Conservation (phyloP, 2,888 invertebrate species). For the Nasonia oneida region DNA sequence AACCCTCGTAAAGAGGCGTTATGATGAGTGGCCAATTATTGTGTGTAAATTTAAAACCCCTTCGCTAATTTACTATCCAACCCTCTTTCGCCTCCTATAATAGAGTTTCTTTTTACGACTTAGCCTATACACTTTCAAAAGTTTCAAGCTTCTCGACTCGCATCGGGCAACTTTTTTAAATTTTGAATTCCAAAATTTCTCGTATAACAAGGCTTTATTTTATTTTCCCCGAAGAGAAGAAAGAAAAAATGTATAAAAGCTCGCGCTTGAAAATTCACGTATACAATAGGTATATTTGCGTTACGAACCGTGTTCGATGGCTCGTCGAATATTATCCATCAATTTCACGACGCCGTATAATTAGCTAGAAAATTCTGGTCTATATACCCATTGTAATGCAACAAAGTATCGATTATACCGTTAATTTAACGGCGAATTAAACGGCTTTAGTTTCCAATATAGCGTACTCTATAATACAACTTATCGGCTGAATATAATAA, state of each 20-base stretch:
- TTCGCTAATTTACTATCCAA: slow-evolving; percentile 28
- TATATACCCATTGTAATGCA: too few relatives aligned
- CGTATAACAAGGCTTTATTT: not conserved
- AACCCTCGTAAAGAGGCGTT: not conserved
- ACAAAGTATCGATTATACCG: too few relatives aligned
- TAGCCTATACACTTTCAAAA: slow-evolving; percentile 34
- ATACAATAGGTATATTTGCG: too few relatives aligned
- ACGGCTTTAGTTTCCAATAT: too few relatives aligned
- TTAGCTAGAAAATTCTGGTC: not conserved
- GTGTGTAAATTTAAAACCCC: not conserved
- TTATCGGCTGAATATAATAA: too few relatives aligned
- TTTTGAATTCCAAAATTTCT: slow-evolving; percentile 30
- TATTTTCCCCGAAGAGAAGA: not conserved
- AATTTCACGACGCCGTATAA: not conserved
- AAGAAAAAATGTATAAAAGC: not conserved
- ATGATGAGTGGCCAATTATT: slow-evolving; percentile 4
- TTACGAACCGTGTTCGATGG: not conserved
- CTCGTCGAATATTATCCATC: not conserved
- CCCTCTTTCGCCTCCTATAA: not conserved
- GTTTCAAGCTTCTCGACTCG: slow-evolving; percentile 41
- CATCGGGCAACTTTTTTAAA: slow-evolving; percentile 30
- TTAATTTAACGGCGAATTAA: too few relatives aligned
- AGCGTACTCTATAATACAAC: too few relatives aligned
- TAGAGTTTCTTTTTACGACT: slow-evolving; percentile 37
- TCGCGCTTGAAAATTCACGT: not conserved